Evolutionary conservation across 2,888 invertebrate species (phyloP).

Genomic region (Acronicta aceris): DNA sequence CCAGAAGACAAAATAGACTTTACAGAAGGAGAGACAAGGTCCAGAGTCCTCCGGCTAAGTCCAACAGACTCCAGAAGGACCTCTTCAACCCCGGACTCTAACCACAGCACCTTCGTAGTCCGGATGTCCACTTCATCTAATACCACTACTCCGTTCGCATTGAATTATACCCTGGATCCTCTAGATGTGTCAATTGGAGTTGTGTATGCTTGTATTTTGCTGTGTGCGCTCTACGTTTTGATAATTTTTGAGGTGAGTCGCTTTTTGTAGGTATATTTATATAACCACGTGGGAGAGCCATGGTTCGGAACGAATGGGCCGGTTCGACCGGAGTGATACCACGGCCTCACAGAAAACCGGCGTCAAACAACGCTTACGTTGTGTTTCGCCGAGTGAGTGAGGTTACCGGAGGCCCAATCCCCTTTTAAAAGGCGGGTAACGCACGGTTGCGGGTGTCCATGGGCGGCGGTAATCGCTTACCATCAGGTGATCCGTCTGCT

Average conservation of each 20-base stretch:
- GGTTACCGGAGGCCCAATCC: too few relatives aligned
- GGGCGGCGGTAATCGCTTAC: too few relatives aligned
- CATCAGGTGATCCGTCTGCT: too few relatives aligned
- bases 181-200: conserved; percentile 91
- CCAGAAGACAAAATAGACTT: conserved; percentile 89
- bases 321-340: too few relatives aligned
- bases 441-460: too few relatives aligned
- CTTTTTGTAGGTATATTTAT: not conserved
- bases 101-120: conserved; percentile 55
- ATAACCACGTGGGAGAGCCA: too few relatives aligned
- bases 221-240: conserved; percentile 93
- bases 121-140: conserved; percentile 65
- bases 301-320: too few relatives aligned
- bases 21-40: conserved; percentile 83
- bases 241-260: conserved; percentile 95
- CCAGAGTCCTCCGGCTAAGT: conserved; percentile 76
- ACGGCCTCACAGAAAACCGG: too few relatives aligned
- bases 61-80: not conserved
- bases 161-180: conserved; percentile 90
- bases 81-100: conserved; percentile 48
- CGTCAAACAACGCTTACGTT: too few relatives aligned
- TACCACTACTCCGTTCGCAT: conserved; percentile 69
- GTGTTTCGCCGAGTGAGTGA: too few relatives aligned
- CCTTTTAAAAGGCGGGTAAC: too few relatives aligned
- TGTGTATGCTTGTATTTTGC: conserved; percentile 92